Conservation (phyloP, 2,888 invertebrate genomes). For the Mesoligia furuncula region DNA sequence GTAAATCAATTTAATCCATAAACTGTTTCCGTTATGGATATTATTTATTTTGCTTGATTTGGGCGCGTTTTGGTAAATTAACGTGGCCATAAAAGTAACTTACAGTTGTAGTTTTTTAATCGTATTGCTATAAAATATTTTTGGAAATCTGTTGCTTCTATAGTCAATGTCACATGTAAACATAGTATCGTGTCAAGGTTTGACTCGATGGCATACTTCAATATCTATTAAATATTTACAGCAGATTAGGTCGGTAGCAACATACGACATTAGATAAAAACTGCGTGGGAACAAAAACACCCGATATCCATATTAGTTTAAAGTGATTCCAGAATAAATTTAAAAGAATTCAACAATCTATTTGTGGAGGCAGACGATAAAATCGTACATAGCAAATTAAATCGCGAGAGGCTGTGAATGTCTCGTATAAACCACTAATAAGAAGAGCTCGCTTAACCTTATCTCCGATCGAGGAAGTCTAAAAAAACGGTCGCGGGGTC, state of each 20-base stretch:
- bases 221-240: constrained; percentile 6
- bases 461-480: constrained; percentile 89
- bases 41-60: constrained; percentile 66
- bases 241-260: background rate
- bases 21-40: constrained; percentile 81
- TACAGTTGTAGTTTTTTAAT: constrained; percentile 59
- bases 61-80: constrained; percentile 66
- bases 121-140: constrained; percentile 38
- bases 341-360: constrained; percentile 41
- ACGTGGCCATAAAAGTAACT: constrained; percentile 60
- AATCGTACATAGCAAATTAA: constrained; percentile 80
- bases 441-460: constrained; percentile 89
- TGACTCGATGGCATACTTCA: background rate
- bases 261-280: constrained; percentile 16
- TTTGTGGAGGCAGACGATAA: constrained; percentile 58
- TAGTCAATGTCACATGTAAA: background rate
- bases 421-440: constrained; percentile 87
- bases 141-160: constrained; percentile 27
- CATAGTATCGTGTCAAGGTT: constrained; percentile 14
- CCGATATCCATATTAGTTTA: background rate
- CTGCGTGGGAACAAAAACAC: constrained; percentile 40
- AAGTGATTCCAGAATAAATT: constrained; percentile 5
- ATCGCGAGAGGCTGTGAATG: constrained; percentile 79
- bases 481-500: constrained; percentile 86
- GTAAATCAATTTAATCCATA: constrained; percentile 81